Conservation (phyloP, 1,140 invertebrate genomes). For the Drosophila eugracilis region DNA sequence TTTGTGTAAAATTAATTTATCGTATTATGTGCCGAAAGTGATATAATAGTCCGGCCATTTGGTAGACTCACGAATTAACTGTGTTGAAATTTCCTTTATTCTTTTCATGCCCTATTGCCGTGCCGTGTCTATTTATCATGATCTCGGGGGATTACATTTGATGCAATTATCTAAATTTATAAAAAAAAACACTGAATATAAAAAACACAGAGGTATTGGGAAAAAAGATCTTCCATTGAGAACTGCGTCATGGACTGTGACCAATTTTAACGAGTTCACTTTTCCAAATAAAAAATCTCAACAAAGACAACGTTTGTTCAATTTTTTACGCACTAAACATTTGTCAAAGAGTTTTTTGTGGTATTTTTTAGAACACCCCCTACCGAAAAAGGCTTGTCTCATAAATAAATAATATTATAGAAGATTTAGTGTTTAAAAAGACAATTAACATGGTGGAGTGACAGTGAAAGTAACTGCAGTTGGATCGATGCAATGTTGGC, state of each 20-base stretch:
- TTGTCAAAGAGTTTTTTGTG: background rate
- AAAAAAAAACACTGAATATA: conserved; percentile 4
- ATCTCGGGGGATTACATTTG: conserved; percentile 39
- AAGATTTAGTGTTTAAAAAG: conserved; percentile 43
- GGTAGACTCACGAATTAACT: conserved; percentile 31
- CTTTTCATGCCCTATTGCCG: conserved; percentile 30
- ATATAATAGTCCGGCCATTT: conserved; percentile 55
- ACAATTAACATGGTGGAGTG: conserved; percentile 63
- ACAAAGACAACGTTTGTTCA: conserved; percentile 24
- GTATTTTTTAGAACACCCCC: conserved; percentile 4
- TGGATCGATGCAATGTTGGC: conserved; percentile 58
- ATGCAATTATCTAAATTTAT: conserved; percentile 58
- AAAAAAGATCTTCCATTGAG: background rate
- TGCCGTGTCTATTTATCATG: conserved; percentile 35
- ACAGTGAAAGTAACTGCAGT: conserved; percentile 72
- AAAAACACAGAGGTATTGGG: background rate
- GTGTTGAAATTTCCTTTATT: conserved; percentile 66
- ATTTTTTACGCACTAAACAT: conserved; percentile 21
- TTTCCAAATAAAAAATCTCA: conserved; percentile 9
- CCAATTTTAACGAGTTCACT: conserved; percentile 12
- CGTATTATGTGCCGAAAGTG: conserved; percentile 75
- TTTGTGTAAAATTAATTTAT: conserved; percentile 75
- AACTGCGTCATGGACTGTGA: conserved; percentile 7
- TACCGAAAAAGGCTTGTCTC: background rate
- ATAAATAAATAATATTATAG: conserved; percentile 18